Percentiles rank a stretch among this genome's conserved stretches.
phyloP scores from a whole-genome alignment of 2,888 invertebrate genomes.

The Stenichneumon culpator region DNA sequence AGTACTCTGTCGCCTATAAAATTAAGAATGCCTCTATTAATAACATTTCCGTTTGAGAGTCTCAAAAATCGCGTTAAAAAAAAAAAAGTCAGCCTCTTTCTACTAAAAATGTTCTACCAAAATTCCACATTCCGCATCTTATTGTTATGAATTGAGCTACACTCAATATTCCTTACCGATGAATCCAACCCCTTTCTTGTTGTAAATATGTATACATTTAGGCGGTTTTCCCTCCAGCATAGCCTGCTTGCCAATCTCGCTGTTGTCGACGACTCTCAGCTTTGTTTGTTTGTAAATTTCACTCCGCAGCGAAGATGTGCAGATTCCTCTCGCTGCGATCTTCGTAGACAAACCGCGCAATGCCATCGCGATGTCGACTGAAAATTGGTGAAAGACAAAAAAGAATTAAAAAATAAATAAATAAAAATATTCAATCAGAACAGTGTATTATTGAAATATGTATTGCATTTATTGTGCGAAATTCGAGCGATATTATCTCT shows the following conservation, averaged over 20 bases:
- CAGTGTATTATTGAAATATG: neutral
- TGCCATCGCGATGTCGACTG: conserved; percentile 39
- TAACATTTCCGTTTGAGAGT: neutral
- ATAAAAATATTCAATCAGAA: neutral
- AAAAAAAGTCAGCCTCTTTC: neutral
- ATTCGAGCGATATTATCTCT: neutral
- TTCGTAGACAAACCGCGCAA: conserved; percentile 33
- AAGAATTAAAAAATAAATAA: neutral
- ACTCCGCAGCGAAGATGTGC: conserved; percentile 87
- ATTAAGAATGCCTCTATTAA: conserved; percentile 6
- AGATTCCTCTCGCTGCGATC: conserved; percentile 82
- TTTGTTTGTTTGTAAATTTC: conserved; percentile 92
- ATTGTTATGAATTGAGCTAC: neutral
- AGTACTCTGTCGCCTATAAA: conserved; percentile 93
- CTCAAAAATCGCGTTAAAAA: too few species aligned
- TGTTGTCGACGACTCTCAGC: conserved; percentile 98
- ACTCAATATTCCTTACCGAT: conserved; percentile 86
- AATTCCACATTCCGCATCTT: neutral
- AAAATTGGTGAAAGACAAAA: neutral
- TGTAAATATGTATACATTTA: conserved; percentile 97
- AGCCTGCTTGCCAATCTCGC: conserved; percentile 96
- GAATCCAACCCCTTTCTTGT: conserved; percentile 89
- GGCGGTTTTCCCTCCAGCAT: conserved; percentile 98
- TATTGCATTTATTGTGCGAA: neutral
- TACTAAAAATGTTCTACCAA: neutral